A percentile compares a stretch with the other conserved stretches of the same genome.
Evolutionary conservation across 1,140 invertebrate species (phyloP).

Genomic region (Eriocheir sinensis): DNA sequence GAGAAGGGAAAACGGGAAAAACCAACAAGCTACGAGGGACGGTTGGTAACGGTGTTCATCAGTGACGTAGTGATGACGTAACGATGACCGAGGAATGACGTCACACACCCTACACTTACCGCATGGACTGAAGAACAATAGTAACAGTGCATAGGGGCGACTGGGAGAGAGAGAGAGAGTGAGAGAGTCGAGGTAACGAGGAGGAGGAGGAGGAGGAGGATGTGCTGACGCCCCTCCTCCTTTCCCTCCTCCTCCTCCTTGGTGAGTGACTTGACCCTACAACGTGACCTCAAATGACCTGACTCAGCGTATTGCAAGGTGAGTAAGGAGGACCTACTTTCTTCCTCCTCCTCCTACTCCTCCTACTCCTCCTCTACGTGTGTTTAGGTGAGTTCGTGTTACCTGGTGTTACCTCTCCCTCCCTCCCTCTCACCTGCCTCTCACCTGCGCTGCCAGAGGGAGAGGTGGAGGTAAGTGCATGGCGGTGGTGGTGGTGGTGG

Average conservation of each 20-base stretch:
- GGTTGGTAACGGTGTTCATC: too few relatives aligned
- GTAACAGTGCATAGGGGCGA: too few relatives aligned
- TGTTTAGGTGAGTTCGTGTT: conserved; percentile 6
- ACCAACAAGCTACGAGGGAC: too few relatives aligned
- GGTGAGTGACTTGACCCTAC: neutral
- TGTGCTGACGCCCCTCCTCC: neutral
- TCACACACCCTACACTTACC: too few relatives aligned
- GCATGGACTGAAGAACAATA: too few relatives aligned
- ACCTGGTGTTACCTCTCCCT: too few relatives aligned
- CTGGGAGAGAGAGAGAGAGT: too few relatives aligned
- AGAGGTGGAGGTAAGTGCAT: neutral
- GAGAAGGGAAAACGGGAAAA: too few relatives aligned
- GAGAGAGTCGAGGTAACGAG: too few relatives aligned
- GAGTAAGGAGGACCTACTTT: neutral
- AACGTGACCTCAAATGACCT: neutral
- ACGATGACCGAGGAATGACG: neutral
- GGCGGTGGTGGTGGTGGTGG: neutral
- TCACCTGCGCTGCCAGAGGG: neutral
- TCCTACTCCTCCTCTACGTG: neutral
- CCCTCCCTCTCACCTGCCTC: neutral
- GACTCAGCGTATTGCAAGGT: neutral
- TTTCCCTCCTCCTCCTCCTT: neutral
- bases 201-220: neutral
- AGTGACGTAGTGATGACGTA: neutral
- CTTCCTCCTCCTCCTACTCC: neutral